Evolutionary conservation across 2,113 vertebrate genomes (phyloP).

Genomic region (Symphodus melops): DNA sequence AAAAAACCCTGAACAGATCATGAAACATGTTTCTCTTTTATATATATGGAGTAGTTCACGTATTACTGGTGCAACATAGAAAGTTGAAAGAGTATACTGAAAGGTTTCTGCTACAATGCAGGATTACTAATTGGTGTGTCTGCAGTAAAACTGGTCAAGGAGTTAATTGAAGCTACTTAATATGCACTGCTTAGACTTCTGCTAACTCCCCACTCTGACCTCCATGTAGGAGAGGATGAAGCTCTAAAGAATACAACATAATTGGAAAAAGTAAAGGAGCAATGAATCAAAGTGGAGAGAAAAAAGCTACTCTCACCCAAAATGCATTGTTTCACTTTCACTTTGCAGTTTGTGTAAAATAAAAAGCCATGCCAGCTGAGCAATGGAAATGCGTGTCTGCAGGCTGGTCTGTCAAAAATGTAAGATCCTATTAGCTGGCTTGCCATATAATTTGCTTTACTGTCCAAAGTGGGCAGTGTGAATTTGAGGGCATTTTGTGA

Average conservation of each 20-base stretch:
- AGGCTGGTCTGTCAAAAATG: too few relatives aligned
- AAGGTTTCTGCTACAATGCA: not conserved
- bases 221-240: not conserved
- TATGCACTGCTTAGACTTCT: not conserved
- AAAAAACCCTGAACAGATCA: not conserved
- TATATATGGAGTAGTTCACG: not conserved
- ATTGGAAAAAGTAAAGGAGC: not conserved
- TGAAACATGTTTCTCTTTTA: not conserved
- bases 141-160: not conserved
- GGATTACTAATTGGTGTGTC: not conserved
- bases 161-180: slow-evolving; percentile 1
- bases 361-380: too few relatives aligned
- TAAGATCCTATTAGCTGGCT: too few relatives aligned
- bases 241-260: not conserved
- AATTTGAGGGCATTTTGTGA: too few relatives aligned
- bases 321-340: not conserved
- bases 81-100: not conserved
- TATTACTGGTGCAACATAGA: not conserved
- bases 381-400: too few relatives aligned
- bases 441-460: too few relatives aligned
- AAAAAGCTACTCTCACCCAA: not conserved
- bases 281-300: not conserved
- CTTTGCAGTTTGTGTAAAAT: too few relatives aligned
- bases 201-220: slow-evolving; percentile 9
- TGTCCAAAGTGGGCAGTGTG: too few relatives aligned